phyloP scores from a whole-genome alignment of 2,888 invertebrate species.

The Ecdyonurus torrentis region DNA sequence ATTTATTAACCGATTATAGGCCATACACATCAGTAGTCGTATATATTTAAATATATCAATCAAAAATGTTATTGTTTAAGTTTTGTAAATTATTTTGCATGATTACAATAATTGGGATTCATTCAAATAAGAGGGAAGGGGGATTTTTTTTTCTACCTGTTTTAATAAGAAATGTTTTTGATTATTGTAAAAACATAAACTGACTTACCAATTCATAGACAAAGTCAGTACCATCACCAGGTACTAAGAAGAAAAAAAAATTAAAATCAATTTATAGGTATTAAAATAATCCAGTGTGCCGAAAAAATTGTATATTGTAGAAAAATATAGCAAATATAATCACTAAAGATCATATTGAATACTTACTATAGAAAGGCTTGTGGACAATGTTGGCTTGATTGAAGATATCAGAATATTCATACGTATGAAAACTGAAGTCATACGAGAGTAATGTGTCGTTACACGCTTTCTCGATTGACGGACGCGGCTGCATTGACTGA shows the following conservation, averaged over 20 bases:
- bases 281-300: background rate
- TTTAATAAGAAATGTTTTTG: no score
- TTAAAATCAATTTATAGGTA: no score
- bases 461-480: conserved; percentile 7
- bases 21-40: no score
- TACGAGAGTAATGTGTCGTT: background rate
- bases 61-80: no score
- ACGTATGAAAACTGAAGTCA: background rate
- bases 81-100: no score
- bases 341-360: background rate
- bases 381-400: background rate
- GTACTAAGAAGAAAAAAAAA: background rate
- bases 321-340: background rate
- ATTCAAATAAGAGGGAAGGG: no score
- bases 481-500: background rate
- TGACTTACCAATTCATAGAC: background rate
- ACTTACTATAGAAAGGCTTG: background rate
- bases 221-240: background rate
- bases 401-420: background rate
- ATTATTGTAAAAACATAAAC: no score
- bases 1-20: no score
- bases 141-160: no score
- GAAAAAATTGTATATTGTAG: background rate
- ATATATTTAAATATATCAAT: no score
- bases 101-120: no score